A percentile compares a stretch with the other conserved stretches of the same genome.
Conservation (phyloP, 2,113 vertebrate species). For the Vombatus ursinus region DNA sequence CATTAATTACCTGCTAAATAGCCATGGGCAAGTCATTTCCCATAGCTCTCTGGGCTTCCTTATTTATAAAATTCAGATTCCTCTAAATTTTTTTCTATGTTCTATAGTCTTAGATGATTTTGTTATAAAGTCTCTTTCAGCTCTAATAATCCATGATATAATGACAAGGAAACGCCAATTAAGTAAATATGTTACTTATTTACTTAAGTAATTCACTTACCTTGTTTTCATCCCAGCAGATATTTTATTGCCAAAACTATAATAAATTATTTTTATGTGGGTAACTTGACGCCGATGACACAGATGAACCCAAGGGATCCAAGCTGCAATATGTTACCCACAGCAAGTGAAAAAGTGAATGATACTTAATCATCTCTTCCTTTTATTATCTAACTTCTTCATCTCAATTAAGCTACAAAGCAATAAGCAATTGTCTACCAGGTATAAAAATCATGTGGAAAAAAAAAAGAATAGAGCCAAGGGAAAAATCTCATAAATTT, state of each 20-base stretch:
- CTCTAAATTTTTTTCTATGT: neutral
- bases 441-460: neutral
- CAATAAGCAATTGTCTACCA: neutral
- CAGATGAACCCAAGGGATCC: conserved; percentile 23
- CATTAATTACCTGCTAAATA: neutral
- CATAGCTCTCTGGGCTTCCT: neutral
- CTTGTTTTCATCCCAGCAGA: conserved; percentile 39
- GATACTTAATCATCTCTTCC: neutral
- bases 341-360: neutral
- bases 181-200: neutral
- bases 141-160: neutral
- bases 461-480: neutral
- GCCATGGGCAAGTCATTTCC: neutral
- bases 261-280: conserved; percentile 28
- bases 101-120: neutral
- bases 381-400: conserved; percentile 22
- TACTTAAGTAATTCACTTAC: conserved; percentile 31
- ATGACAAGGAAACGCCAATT: neutral
- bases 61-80: neutral
- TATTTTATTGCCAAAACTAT: conserved; percentile 3
- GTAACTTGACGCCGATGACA: neutral
- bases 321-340: neutral
- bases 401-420: conserved; percentile 22
- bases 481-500: neutral
- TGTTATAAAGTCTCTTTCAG: neutral